phyloP scores from a whole-genome alignment of 2,888 invertebrate species.

The Drosophila fungiperda region DNA sequence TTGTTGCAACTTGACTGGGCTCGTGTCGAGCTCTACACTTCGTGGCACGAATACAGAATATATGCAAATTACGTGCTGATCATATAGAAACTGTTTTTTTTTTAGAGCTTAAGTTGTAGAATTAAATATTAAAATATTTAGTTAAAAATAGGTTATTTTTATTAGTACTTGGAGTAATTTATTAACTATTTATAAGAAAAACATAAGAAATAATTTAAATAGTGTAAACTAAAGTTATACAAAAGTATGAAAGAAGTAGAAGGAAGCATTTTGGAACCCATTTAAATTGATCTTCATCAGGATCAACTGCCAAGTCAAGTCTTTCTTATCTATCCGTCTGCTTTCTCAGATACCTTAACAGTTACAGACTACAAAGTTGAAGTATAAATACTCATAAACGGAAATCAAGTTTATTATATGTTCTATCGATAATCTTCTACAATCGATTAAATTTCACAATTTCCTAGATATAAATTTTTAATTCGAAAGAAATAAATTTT shows the following conservation, averaged over 20 bases:
- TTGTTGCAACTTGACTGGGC: not conserved
- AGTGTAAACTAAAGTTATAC: not conserved
- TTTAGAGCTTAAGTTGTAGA: not conserved
- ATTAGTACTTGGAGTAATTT: not conserved
- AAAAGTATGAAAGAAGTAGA: rapidly evolving
- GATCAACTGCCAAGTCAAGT: not conserved
- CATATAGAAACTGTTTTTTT: not conserved
- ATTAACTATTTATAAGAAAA: not conserved
- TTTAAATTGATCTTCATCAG: not conserved
- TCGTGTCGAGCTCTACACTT: not conserved
- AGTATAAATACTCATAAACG: not conserved
- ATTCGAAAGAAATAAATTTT: not conserved
- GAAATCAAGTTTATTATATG: not conserved
- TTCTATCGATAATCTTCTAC: rapidly evolving
- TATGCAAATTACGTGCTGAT: not conserved
- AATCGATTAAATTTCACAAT: not conserved
- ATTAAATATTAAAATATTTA: not conserved
- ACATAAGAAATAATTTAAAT: not conserved
- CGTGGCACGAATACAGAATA: not conserved
- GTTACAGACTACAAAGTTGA: not conserved
- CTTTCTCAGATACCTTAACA: not conserved
- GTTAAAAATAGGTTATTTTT: too few relatives aligned
- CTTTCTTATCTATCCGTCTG: not conserved
- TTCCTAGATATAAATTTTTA: not conserved
- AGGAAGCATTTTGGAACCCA: not conserved